Evolutionary conservation across 2,888 invertebrate species (phyloP).

Genomic region (Eristalis intricaria): DNA sequence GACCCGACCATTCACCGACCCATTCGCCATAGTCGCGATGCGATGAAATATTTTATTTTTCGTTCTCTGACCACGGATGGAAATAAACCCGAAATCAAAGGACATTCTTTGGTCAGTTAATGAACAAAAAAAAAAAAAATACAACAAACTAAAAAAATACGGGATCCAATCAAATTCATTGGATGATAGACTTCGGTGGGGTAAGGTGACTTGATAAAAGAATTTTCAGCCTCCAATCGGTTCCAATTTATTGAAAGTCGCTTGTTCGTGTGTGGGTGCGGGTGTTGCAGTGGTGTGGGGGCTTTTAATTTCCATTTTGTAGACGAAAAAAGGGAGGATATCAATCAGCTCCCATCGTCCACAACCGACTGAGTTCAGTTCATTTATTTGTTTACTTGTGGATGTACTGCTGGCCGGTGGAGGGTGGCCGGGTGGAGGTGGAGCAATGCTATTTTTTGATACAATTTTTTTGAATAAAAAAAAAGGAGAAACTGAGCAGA

Average conservation of each 20-base stretch:
- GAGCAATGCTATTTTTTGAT: background rate
- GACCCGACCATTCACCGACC: too few species aligned
- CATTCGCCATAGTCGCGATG: background rate
- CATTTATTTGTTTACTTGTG: background rate
- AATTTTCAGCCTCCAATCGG: slow-evolving; percentile 9
- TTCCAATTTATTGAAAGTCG: background rate
- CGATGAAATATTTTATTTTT: background rate
- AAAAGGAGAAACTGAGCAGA: background rate
- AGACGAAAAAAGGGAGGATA: background rate
- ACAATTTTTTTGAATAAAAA: background rate
- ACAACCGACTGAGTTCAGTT: background rate
- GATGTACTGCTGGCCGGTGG: too few species aligned
- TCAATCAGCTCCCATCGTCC: background rate
- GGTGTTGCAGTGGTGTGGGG: background rate
- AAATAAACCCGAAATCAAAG: background rate
- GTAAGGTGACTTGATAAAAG: slow-evolving; percentile 7
- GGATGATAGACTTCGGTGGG: background rate
- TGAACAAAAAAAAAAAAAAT: background rate
- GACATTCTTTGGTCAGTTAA: background rate
- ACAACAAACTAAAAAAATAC: background rate
- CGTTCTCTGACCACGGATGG: background rate
- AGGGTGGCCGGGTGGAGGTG: background rate
- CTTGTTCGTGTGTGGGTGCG: background rate
- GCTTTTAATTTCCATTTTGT: slow-evolving; percentile 40
- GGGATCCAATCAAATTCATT: background rate